These are phyloP conservation scores for Panagrolaimus sp. DNA, from an alignment of 1,140 invertebrate genomes.

Conservation along the genomic window DNA sequence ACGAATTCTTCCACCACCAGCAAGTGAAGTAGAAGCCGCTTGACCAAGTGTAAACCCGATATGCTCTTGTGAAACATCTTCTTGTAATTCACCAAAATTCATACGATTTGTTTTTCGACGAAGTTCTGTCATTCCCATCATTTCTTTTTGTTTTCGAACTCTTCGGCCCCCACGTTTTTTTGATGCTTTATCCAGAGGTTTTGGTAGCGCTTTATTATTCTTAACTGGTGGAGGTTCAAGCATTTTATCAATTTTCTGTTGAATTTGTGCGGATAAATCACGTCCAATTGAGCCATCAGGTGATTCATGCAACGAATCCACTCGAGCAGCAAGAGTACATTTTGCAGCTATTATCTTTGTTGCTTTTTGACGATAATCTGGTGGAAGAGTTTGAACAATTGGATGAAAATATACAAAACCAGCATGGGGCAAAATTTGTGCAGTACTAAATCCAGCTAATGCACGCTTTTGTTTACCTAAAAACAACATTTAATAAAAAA, in stretches of 20 bases:
- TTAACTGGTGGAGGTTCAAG: constrained; percentile 92
- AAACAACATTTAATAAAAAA: constrained; percentile 30
- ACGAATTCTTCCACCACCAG: constrained; percentile 48
- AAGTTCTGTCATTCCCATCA: constrained; percentile 93
- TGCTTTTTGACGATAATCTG: constrained; percentile 86
- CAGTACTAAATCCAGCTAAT: constrained; percentile 85
- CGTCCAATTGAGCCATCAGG: constrained; percentile 77
- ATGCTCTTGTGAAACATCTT: constrained; percentile 98
- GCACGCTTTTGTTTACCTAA: constrained; percentile 81
- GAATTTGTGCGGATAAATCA: constrained; percentile 79
- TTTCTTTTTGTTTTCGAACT: constrained; percentile 96
- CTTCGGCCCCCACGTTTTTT: constrained; percentile 92
- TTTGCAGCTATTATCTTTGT: constrained; percentile 86
- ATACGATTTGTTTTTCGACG: constrained; percentile 93
- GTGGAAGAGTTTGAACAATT: constrained; percentile 86
- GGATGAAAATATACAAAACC: constrained; percentile 92
- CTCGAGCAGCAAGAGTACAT: constrained; percentile 82
- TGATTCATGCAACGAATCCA: constrained; percentile 87
- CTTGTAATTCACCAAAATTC: constrained; percentile 97
- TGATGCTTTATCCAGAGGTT: constrained; percentile 88
- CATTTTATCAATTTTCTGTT: constrained; percentile 92
- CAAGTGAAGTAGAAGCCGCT: constrained; percentile 28
- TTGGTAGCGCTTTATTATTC: constrained; percentile 59
- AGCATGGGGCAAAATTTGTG: constrained; percentile 80
- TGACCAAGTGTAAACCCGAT: constrained; percentile 85